Conservation (phyloP, 2,113 vertebrate genomes). For the Ardeotis arabs region DNA sequence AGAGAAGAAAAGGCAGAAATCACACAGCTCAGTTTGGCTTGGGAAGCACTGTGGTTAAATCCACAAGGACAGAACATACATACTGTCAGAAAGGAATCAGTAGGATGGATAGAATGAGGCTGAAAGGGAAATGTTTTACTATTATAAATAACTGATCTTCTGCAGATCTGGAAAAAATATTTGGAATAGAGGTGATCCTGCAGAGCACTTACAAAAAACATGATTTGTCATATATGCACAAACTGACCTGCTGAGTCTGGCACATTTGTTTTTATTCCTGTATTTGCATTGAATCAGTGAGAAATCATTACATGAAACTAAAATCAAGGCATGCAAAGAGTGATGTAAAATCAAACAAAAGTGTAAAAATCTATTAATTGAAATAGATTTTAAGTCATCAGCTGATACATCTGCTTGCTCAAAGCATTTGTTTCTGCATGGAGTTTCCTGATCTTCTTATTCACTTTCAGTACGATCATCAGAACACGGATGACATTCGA, state of each 20-base stretch:
- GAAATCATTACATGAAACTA: not conserved
- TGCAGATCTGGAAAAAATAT: fast-evolving
- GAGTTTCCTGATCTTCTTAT: not conserved
- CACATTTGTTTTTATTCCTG: not conserved
- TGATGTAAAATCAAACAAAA: not conserved
- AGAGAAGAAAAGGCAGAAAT: not conserved
- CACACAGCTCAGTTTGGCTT: not conserved
- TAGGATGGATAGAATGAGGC: not conserved
- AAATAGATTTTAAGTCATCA: not conserved
- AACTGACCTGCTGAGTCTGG: not conserved
- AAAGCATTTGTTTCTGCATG: not conserved
- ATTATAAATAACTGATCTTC: not conserved
- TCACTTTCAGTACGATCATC: not conserved
- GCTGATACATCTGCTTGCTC: not conserved
- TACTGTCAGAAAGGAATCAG: not conserved
- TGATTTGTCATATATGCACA: not conserved
- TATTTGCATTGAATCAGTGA: not conserved
- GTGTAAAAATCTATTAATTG: not conserved
- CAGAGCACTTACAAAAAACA: not conserved
- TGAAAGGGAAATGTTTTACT: not conserved
- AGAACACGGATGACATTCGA: not conserved
- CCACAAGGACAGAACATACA: not conserved
- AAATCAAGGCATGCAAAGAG: not conserved
- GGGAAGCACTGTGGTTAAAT: not conserved
- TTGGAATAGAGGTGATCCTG: not conserved